phyloP scores from a whole-genome alignment of 2,113 vertebrate species.

The Ranitomeya variabilis region DNA sequence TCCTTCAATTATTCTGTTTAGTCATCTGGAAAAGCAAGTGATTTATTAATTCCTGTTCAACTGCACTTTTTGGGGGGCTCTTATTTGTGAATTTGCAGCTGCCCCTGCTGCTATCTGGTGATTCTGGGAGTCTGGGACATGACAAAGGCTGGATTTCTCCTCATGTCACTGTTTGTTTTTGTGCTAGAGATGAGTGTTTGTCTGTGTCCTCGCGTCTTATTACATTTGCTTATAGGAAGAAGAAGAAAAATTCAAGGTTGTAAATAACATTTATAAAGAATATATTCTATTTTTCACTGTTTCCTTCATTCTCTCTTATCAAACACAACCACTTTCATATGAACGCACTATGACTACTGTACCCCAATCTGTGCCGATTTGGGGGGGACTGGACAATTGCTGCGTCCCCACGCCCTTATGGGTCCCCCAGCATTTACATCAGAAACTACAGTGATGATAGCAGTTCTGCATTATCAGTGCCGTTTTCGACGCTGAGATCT shows the following conservation, averaged over 20 bases:
- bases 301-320: too few species aligned
- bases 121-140: neutral
- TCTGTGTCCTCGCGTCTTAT: neutral
- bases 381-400: too few species aligned
- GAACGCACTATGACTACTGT: too few species aligned
- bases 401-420: too few species aligned
- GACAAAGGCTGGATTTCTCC: neutral
- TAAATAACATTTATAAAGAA: neutral
- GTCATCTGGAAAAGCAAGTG: slow-evolving; percentile 52
- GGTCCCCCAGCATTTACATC: too few species aligned
- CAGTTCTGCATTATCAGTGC: too few species aligned
- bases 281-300: too few species aligned
- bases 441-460: too few species aligned
- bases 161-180: neutral
- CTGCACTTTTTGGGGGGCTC: slow-evolving; percentile 24
- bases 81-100: slow-evolving; percentile 17
- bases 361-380: too few species aligned
- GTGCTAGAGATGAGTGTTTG: neutral
- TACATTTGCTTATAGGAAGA: neutral
- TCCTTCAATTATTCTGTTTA: slow-evolving; percentile 54
- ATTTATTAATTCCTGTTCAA: slow-evolving; percentile 55
- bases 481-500: too few species aligned
- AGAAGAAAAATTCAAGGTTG: neutral
- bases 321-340: too few species aligned
- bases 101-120: slow-evolving; percentile 27